These are phyloP conservation scores for Electrophaes corylata DNA, from an alignment of 2,888 invertebrate genomes.

Conservation along the genomic window DNA sequence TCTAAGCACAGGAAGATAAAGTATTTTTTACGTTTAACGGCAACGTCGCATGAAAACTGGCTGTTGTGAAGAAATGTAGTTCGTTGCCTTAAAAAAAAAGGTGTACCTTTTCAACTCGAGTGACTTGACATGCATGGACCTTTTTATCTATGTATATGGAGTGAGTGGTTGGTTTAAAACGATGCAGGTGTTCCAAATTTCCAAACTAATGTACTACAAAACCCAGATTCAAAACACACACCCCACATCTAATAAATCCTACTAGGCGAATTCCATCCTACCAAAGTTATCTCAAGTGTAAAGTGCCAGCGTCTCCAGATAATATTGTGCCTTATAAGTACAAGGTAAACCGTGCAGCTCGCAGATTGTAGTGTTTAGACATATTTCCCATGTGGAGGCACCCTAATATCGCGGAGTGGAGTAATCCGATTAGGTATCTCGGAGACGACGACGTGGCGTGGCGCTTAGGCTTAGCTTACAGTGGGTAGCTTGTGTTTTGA, in stretches of 20 bases:
- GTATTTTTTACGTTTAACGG: constrained; percentile 4
- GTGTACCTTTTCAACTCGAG: constrained; percentile 52
- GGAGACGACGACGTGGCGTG: constrained; percentile 39
- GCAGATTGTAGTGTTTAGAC: constrained; percentile 62
- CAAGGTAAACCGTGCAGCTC: constrained; percentile 11
- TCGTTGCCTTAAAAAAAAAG: constrained; percentile 55
- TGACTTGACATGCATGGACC: constrained; percentile 44
- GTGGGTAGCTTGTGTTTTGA: constrained; percentile 36
- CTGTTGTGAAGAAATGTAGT: constrained; percentile 54
- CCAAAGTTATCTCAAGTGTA: not conserved
- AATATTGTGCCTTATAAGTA: not conserved
- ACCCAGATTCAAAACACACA: not conserved
- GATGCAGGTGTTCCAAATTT: constrained; percentile 13
- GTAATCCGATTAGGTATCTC: constrained; percentile 71
- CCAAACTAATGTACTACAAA: too few relatives aligned
- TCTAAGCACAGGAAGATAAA: not conserved
- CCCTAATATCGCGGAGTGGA: constrained; percentile 63
- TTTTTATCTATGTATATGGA: constrained; percentile 38
- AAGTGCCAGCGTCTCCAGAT: not conserved
- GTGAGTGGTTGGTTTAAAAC: constrained; percentile 45
- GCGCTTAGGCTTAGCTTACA: constrained; percentile 47
- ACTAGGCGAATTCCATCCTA: not conserved
- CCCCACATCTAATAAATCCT: too few relatives aligned
- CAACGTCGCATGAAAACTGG: constrained; percentile 56
- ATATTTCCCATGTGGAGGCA: constrained; percentile 72